Base-by-base conservation (phyloP, 2,113 vertebrate species). In the Nannobrachium achirus region DNA sequence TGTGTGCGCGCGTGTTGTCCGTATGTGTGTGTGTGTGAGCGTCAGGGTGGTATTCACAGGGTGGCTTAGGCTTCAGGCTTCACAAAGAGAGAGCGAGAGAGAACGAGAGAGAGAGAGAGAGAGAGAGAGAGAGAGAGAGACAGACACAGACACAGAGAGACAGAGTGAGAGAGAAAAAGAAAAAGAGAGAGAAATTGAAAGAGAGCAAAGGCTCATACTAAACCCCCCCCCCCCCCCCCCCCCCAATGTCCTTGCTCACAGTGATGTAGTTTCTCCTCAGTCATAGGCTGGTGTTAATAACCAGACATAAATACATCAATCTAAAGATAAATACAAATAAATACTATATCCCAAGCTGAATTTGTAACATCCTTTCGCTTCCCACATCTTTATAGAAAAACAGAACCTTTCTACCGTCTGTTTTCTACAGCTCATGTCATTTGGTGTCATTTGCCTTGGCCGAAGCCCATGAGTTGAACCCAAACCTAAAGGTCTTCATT, bases 151-250 rank as follows among this genome's bases (percentile, higher is more conserved):
- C 58, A 15, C 4, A 63, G 51, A n/a, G n/a, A 58, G 15, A 42
- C 2, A 57, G 33, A 39, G 38, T 40, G 56, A 57, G 60, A 57
- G 65, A 46, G 20, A 62, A 51, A 49, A n/a, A 25, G 55, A 57
- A 65, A 75, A 79, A 49, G 59, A 49, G 53, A 72, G 70, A 70
- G 63, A 51, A n/a, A 51, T n/a, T n/a, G 15, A 51, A 18, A 16
- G 13, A 52, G 50, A 16, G 50, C 5, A 20, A 50, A 44, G 64
- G 51, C 83, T 80, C 44, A 69, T 84, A 83, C 78, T 85, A 49
- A 33, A 86, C 84, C 86, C 85, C 66, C 71, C 76, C 77, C n/a
- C n/a, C 84, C 86, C 85, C 66, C 71, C 76, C 77, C 84, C 86
- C 85, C 66, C 71, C 76, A 75, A 66, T 75, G 72, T 79, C 73